These are phyloP conservation scores for Mesocricetus auratus DNA, from an alignment of 2,113 vertebrate genomes.

Conservation along the genomic window DNA sequence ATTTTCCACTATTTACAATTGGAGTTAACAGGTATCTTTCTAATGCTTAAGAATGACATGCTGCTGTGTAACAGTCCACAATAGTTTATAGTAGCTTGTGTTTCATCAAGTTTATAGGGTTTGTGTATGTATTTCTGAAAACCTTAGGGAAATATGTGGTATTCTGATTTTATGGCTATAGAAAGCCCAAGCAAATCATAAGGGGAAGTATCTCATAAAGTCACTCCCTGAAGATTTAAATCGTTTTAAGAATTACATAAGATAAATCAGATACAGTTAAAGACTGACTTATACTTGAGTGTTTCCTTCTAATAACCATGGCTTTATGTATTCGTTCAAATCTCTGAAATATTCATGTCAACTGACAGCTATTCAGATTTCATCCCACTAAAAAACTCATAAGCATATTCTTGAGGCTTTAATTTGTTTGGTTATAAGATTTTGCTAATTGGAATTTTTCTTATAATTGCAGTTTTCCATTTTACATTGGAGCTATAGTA, in stretches of 20 bases:
- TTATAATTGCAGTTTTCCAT: slow-evolving; percentile 54
- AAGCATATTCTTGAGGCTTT: slow-evolving; percentile 36
- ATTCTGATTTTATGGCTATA: slow-evolving; percentile 47
- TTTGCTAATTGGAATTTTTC: slow-evolving; percentile 53
- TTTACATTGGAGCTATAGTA: slow-evolving; percentile 57
- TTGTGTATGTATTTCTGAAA: slow-evolving; percentile 36
- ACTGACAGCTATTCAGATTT: slow-evolving; percentile 54
- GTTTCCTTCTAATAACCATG: slow-evolving; percentile 53
- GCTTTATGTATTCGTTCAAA: slow-evolving; percentile 31
- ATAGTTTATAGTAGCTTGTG: slow-evolving; percentile 10
- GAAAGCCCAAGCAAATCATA: slow-evolving; percentile 19
- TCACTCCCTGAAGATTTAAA: slow-evolving; percentile 26
- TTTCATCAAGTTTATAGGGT: slow-evolving; percentile 52
- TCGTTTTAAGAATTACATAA: background rate
- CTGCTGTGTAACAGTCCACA: background rate
- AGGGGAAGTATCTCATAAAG: background rate
- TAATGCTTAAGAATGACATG: slow-evolving; percentile 32
- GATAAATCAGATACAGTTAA: background rate
- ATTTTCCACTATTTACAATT: background rate
- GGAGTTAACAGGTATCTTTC: background rate
- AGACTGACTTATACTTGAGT: slow-evolving; percentile 29
- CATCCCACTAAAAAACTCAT: slow-evolving; percentile 47
- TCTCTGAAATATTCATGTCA: background rate
- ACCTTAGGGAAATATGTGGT: background rate
- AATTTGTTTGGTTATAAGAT: slow-evolving; percentile 62